Percentiles rank a stretch among this genome's conserved stretches.
Conservation (phyloP, 1,140 invertebrate genomes). For the Lycorma delicatula region DNA sequence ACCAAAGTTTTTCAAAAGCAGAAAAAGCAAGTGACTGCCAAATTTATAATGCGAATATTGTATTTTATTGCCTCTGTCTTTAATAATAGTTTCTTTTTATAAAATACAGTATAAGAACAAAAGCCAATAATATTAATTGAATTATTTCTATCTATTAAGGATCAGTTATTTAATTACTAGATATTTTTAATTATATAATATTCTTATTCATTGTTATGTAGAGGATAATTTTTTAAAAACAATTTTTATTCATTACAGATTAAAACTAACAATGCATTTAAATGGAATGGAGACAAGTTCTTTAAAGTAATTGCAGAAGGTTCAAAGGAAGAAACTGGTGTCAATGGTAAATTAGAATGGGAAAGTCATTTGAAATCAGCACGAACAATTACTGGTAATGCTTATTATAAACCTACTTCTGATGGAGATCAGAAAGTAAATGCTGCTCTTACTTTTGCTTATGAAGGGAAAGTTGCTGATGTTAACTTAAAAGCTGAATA, state of each 20-base stretch:
- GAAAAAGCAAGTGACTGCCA: too few species aligned
- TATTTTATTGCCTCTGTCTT: too few species aligned
- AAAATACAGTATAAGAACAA: too few species aligned
- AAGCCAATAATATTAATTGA: too few species aligned
- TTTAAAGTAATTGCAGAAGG: constrained; percentile 12
- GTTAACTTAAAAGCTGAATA: constrained; percentile 43
- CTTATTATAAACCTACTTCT: background rate
- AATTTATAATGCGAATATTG: too few species aligned
- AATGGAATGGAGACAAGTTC: constrained; percentile 21
- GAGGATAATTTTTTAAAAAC: background rate
- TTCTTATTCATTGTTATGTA: too few species aligned
- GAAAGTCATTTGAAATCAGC: constrained; percentile 2
- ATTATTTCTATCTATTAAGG: too few species aligned
- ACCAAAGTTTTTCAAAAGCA: too few species aligned
- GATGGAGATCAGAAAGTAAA: constrained; percentile 4
- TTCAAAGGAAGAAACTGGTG: background rate
- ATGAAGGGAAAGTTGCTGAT: constrained; percentile 32
- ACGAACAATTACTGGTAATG: constrained; percentile 16
- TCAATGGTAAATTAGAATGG: constrained; percentile 1
- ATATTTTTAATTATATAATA: too few species aligned
- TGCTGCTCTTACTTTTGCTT: constrained; percentile 4
- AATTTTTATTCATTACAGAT: background rate
- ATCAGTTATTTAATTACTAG: too few species aligned
- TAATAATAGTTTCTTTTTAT: too few species aligned
- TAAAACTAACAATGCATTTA: constrained; percentile 8